Evolutionary conservation across 2,888 invertebrate genomes (phyloP).

Genomic region (Apamea anceps): DNA sequence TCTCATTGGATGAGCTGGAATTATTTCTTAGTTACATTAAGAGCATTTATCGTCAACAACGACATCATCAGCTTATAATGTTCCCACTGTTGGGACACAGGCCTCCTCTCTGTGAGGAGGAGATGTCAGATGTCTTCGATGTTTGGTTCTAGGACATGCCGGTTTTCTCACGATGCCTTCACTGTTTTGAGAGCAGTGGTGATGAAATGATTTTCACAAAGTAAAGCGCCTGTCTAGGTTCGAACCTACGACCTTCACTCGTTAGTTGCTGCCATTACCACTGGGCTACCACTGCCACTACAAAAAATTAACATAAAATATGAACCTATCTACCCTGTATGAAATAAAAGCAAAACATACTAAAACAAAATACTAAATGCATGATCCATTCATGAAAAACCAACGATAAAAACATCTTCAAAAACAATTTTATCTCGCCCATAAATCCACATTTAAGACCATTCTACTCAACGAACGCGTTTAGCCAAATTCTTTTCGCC

Average conservation of each 20-base stretch:
- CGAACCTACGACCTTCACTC: not conserved
- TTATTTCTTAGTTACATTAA: not conserved
- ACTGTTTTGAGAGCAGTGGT: not conserved
- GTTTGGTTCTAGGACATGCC: not conserved
- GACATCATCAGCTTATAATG: no score
- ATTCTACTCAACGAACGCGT: slow-evolving; percentile 64
- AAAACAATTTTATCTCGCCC: slow-evolving; percentile 57
- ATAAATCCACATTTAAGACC: slow-evolving; percentile 64
- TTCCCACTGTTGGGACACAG: no score
- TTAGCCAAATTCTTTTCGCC: slow-evolving; percentile 69
- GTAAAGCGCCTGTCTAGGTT: not conserved
- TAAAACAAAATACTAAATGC: slow-evolving; percentile 14
- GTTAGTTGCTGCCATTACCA: no score
- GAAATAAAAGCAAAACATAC: slow-evolving; percentile 10
- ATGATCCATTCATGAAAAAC: slow-evolving; percentile 19
- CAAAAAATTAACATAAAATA: not conserved
- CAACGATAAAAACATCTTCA: slow-evolving; percentile 56
- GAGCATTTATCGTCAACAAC: not conserved
- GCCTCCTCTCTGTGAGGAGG: not conserved
- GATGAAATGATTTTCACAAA: not conserved
- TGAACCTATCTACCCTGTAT: not conserved
- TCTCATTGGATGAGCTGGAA: no score
- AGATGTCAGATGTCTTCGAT: not conserved
- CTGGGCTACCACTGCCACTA: no score
- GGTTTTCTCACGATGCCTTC: not conserved